Percentiles rank a stretch among this genome's conserved stretches.
phyloP scores from a whole-genome alignment of 2,797 vertebrate genomes.

The Argyrosomus regius region DNA sequence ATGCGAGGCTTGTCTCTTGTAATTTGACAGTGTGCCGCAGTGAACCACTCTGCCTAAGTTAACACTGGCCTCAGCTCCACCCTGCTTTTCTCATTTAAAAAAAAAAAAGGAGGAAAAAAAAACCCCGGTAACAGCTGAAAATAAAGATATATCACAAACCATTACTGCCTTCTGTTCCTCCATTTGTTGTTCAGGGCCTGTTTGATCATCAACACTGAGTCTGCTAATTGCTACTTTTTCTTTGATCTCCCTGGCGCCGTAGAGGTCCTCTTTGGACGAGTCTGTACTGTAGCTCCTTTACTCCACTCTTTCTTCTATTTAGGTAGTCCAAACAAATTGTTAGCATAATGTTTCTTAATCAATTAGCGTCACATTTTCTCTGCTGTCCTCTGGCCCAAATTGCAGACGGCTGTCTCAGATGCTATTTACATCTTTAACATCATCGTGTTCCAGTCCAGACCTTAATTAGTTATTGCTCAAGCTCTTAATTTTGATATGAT shows the following conservation, averaged over 20 bases:
- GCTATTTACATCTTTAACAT: conserved; percentile 35
- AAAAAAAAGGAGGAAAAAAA: neutral
- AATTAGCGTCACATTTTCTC: conserved; percentile 50
- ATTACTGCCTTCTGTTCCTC: conserved; percentile 62
- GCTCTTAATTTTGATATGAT: conserved; percentile 24
- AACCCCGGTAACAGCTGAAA: conserved; percentile 36
- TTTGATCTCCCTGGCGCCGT: conserved; percentile 59
- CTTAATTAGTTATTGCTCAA: conserved; percentile 5
- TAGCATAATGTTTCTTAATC: conserved; percentile 58
- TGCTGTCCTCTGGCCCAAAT: conserved; percentile 19
- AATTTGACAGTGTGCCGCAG: conserved; percentile 24
- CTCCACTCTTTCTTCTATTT: conserved; percentile 41
- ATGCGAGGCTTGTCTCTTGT: conserved; percentile 27
- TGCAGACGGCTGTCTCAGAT: conserved; percentile 17
- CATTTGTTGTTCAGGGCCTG: conserved; percentile 56
- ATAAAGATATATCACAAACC: conserved; percentile 54
- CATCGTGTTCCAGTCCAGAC: conserved; percentile 16
- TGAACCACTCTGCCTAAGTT: conserved; percentile 31
- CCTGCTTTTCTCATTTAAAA: conserved; percentile 42
- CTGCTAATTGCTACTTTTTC: conserved; percentile 64
- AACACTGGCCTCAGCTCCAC: conserved; percentile 9
- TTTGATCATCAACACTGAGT: conserved; percentile 55
- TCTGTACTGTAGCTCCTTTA: conserved; percentile 12
- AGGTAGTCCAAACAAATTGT: conserved; percentile 59
- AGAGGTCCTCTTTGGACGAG: conserved; percentile 54